Percentiles rank a stretch among this genome's conserved stretches.
Evolutionary conservation across 2,888 invertebrate species (phyloP).

Genomic region (Caenorhabditis becei): DNA sequence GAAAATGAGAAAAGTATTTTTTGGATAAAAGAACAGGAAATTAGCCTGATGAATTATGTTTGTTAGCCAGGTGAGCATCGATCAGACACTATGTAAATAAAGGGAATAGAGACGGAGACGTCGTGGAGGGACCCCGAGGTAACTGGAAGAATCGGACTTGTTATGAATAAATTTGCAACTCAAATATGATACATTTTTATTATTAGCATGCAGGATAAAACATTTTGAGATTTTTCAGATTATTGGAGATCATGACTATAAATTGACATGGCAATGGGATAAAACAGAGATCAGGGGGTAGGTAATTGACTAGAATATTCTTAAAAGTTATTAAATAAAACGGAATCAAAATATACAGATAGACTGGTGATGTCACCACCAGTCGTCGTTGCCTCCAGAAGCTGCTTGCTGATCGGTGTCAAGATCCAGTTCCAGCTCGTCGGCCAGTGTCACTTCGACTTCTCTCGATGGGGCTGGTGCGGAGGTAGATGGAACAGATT

Average conservation of each 20-base stretch:
- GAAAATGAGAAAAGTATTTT: not conserved
- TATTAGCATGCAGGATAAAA: not conserved
- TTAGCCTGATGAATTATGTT: too few relatives aligned
- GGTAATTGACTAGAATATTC: conserved; percentile 16
- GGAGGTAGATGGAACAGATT: not conserved
- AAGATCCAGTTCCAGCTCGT: conserved; percentile 53
- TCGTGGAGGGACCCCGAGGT: too few relatives aligned
- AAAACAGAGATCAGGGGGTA: not conserved
- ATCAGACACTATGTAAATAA: too few relatives aligned
- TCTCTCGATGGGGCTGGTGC: conserved; percentile 6
- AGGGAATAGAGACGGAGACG: not conserved
- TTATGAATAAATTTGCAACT: too few relatives aligned
- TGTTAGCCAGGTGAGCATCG: too few relatives aligned
- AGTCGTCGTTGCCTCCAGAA: conserved; percentile 33
- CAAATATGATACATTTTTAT: too few relatives aligned
- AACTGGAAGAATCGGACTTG: too few relatives aligned
- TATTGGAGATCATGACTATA: conserved; percentile 12
- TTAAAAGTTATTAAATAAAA: conserved; percentile 12
- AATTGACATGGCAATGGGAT: conserved; percentile 14
- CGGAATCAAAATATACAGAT: conserved; percentile 14
- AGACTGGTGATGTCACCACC: conserved; percentile 25
- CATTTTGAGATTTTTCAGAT: not conserved
- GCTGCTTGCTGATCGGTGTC: conserved; percentile 3
- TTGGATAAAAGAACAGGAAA: not conserved
- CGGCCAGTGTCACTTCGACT: conserved; percentile 58